Evolutionary conservation across 2,113 vertebrate genomes (phyloP).

Genomic region (Nothoprocta perdicaria): DNA sequence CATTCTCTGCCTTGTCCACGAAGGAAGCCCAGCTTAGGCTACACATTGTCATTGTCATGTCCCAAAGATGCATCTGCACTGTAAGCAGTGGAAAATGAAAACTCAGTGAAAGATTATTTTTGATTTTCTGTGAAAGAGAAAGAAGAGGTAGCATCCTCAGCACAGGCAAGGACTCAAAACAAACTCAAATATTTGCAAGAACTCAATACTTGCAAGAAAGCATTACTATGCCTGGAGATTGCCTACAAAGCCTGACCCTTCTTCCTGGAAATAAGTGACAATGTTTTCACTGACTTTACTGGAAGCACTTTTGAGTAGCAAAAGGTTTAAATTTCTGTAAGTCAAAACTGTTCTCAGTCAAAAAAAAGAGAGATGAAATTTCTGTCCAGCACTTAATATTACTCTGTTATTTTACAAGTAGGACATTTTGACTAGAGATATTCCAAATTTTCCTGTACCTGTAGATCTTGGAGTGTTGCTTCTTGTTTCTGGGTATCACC

Average conservation of each 20-base stretch:
- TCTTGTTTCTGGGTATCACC: slow-evolving; percentile 86
- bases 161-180: neutral
- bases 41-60: neutral
- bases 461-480: slow-evolving; percentile 83
- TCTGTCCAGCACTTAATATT: neutral
- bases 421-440: neutral
- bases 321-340: neutral
- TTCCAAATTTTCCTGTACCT: slow-evolving; percentile 76
- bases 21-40: neutral
- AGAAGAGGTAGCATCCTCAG: neutral
- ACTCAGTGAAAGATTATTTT: neutral
- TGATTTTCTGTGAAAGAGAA: neutral
- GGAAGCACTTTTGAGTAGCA: neutral
- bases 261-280: neutral
- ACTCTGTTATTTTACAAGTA: neutral
- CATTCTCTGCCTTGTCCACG: neutral
- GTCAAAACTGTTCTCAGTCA: neutral
- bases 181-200: neutral
- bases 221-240: neutral
- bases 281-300: neutral
- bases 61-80: neutral
- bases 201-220: neutral
- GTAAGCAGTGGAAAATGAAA: neutral
- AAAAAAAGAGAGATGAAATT: neutral
- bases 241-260: neutral